phyloP scores from a whole-genome alignment of 2,888 invertebrate genomes.

The Zhengitettix transpicula region DNA sequence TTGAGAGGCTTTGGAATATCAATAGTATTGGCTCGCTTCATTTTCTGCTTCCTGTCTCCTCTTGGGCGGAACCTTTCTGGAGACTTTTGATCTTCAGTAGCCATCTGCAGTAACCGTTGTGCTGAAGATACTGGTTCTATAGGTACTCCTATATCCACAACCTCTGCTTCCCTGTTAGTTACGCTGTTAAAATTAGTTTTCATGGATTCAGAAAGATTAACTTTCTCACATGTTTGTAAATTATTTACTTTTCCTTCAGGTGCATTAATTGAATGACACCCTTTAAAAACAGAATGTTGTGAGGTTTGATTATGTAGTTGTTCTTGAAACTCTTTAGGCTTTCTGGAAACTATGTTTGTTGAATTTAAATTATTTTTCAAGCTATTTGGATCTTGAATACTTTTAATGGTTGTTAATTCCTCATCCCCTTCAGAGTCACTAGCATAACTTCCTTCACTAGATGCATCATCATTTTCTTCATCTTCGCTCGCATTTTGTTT shows the following conservation, averaged over 20 bases:
- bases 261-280: not conserved
- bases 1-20: conserved; percentile 61
- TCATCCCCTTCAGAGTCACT: conserved; percentile 8
- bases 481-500: conserved; percentile 4
- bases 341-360: not conserved
- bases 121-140: conserved; percentile 10
- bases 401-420: conserved; percentile 1
- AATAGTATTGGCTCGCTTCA: conserved; percentile 79
- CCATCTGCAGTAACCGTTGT: conserved; percentile 17
- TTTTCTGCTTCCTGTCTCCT: conserved; percentile 49
- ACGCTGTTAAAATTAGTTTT: not conserved
- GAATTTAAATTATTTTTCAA: not conserved
- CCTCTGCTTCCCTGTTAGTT: not conserved
- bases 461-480: conserved; percentile 11
- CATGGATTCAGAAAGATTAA: not conserved
- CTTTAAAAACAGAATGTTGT: not conserved
- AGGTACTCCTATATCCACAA: not conserved
- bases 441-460: conserved; percentile 16
- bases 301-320: not conserved
- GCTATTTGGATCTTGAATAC: not conserved
- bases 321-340: not conserved
- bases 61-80: conserved; percentile 16
- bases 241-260: not conserved
- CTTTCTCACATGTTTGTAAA: not conserved
- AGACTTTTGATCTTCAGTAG: conserved; percentile 14